These are phyloP conservation scores for Origma solitaria DNA, from an alignment of 2,113 vertebrate genomes.

Conservation along the genomic window DNA sequence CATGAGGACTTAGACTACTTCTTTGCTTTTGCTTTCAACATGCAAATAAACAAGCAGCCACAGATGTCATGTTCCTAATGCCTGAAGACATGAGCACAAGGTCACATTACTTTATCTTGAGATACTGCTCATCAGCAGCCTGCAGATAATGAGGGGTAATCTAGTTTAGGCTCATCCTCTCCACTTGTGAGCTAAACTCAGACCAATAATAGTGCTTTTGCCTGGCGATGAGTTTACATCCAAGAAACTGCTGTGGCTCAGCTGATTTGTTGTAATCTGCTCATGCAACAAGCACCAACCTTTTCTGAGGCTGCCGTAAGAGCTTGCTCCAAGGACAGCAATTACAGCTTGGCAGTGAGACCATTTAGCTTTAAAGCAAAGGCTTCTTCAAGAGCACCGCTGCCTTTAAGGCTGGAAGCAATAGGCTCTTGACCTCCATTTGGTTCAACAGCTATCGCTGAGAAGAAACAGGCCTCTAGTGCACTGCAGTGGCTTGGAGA, in stretches of 20 bases:
- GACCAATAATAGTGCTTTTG: neutral
- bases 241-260: neutral
- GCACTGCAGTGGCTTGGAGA: fast-evolving
- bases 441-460: neutral
- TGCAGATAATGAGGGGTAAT: neutral
- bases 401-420: neutral
- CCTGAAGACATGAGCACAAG: neutral
- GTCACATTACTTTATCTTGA: neutral
- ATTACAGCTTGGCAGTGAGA: neutral
- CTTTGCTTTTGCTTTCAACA: neutral
- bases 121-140: neutral
- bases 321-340: neutral
- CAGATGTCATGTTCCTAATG: neutral
- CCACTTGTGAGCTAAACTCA: neutral
- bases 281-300: neutral
- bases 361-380: neutral
- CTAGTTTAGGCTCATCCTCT: neutral
- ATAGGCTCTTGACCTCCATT: neutral
- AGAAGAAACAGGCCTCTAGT: neutral
- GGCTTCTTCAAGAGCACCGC: neutral
- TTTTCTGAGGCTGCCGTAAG: neutral
- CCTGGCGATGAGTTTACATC: fast-evolving
- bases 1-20: neutral
- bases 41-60: neutral
- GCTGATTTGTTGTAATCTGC: neutral